Percentiles rank a stretch among this genome's conserved stretches.
phyloP scores from a whole-genome alignment of 2,113 vertebrate species.

The Tetraodon nigroviridis region DNA sequence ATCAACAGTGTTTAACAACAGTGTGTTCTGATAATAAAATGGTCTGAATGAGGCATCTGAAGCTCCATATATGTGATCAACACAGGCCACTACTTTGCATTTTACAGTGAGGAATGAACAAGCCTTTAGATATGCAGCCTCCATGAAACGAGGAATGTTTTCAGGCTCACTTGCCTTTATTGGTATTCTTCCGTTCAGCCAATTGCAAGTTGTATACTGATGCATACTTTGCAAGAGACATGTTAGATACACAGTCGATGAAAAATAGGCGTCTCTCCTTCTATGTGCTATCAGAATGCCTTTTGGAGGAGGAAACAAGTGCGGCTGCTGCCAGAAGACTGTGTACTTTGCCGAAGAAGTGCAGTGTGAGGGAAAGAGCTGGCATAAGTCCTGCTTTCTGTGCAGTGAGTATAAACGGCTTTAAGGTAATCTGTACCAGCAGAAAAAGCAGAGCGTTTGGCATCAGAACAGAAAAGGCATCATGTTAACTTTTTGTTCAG shows the following conservation, averaged over 20 bases:
- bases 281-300: conserved; percentile 66
- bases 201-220: neutral
- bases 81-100: conserved; percentile 39
- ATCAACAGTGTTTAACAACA: neutral
- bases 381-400: conserved; percentile 92
- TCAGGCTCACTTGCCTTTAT: conserved; percentile 42
- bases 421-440: conserved; percentile 19
- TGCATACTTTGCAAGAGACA: neutral
- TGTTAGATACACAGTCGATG: conserved; percentile 15
- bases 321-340: conserved; percentile 83
- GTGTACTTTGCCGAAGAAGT: conserved; percentile 96
- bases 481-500: conserved; percentile 41
- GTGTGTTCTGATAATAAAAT: neutral
- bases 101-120: conserved; percentile 25
- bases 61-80: neutral
- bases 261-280: conserved; percentile 5
- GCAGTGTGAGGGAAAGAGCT: conserved; percentile 91
- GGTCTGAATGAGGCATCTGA: neutral
- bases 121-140: neutral
- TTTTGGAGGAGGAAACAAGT: conserved; percentile 90
- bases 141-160: neutral
- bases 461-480: conserved; percentile 23
- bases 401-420: conserved; percentile 83
- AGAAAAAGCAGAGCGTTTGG: conserved; percentile 59
- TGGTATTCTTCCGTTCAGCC: conserved; percentile 15